Evolutionary conservation across 2,888 invertebrate genomes (phyloP).

Genomic region (Drosophila limbata): DNA sequence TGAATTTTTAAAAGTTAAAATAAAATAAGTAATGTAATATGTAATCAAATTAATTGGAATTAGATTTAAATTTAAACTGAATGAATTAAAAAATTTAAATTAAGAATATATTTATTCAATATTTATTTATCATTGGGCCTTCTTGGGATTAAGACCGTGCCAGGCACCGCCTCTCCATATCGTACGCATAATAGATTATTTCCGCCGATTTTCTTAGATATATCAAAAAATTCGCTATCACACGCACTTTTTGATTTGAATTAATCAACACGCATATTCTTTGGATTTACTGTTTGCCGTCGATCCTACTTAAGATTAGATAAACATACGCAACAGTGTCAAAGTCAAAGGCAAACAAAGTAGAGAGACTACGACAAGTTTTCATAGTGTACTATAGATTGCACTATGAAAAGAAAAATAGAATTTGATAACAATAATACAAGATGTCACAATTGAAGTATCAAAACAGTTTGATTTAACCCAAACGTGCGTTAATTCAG

Average conservation of each 20-base stretch:
- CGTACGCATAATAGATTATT: slow-evolving; percentile 60
- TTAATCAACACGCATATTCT: slow-evolving; percentile 50
- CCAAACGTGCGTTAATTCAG: slow-evolving; percentile 15
- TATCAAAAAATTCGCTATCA: slow-evolving; percentile 23
- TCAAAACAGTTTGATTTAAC: slow-evolving; percentile 68
- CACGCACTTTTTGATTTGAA: slow-evolving; percentile 56
- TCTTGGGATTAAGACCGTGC: slow-evolving; percentile 61
- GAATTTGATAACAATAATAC: slow-evolving; percentile 40
- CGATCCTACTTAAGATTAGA: slow-evolving; percentile 29
- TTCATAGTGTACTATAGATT: slow-evolving; percentile 22
- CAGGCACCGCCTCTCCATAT: slow-evolving; percentile 56
- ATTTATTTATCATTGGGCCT: background rate
- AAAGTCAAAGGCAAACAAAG: slow-evolving; percentile 39
- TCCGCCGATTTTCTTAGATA: slow-evolving; percentile 58
- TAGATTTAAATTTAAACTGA: too few species aligned
- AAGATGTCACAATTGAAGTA: slow-evolving; percentile 17
- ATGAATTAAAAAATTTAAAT: too few species aligned
- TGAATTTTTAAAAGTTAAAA: too few species aligned
- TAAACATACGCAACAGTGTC: slow-evolving; percentile 20
- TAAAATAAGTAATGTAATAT: too few species aligned
- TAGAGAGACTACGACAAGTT: slow-evolving; percentile 32
- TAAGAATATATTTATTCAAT: too few species aligned
- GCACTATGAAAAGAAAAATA: slow-evolving; percentile 16
- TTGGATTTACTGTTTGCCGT: background rate
- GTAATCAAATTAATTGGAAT: too few species aligned